Base-by-base conservation (phyloP, 2,888 invertebrate species). In the Craniophora ligustri region DNA sequence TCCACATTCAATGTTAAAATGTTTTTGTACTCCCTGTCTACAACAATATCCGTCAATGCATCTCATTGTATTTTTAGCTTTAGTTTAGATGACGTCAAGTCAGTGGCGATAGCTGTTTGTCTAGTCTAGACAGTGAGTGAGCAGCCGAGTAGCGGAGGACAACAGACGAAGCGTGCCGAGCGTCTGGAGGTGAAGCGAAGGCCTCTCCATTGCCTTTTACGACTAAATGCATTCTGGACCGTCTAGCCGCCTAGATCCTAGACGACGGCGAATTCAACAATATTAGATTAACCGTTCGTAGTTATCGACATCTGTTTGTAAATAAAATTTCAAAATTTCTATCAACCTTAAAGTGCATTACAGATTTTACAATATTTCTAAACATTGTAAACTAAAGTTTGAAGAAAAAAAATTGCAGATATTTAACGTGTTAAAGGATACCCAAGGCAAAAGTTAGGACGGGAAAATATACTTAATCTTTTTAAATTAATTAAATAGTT, bases 161-260 rank as follows among this genome's bases (percentile, higher is more conserved):
- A 83, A 79, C 82, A 85, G 79, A 81, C 82, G 84, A 82, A 78
- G 76, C 82, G 81, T 81, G 82, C 76, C 76, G 80, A 62, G 68
- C 82, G 89, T 89, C 89, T 88, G 82, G 82, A 89, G 88, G 89
- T 89, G 88, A 89, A 78, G 77, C 77, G 82, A 86, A 87, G 86
- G 86, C 87, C 85, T 84, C 73, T 69, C 66, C 45, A 78, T 73
- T 79, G 79, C 82, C 81, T 85, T 86, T 82, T 81, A 73, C 67
- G 68, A 72, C 56, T 67, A 84, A 85, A 84, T 88, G 88, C 89
- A 88, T 79, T 78, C 61, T 72, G 74, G 67, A 64, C 72, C 46
- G 77, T 77, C 67, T 78, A 60, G 76, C 60, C 63, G 51, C 51
- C 53, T 64, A 70, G 58, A 62, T 66, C 56, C 54, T 67, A 72